phyloP scores from a whole-genome alignment of 2,797 vertebrate species.

The Propithecus deckenii region DNA sequence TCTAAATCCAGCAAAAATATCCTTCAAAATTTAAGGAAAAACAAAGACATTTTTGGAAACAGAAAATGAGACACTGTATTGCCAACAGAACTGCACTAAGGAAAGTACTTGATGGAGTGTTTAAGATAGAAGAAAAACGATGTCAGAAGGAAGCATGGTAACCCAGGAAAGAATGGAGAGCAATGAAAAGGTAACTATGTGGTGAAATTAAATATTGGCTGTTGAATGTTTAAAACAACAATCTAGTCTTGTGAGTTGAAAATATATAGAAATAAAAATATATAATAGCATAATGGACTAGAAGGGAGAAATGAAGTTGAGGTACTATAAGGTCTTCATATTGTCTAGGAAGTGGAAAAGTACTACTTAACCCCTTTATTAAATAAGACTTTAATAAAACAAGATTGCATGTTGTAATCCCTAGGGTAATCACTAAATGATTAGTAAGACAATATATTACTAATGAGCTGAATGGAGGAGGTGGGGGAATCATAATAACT shows the following conservation, averaged over 20 bases:
- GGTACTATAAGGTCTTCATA: neutral
- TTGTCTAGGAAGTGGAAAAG: neutral
- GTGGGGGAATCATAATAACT: neutral
- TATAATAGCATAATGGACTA: neutral
- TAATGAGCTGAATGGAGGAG: neutral
- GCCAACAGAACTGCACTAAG: neutral
- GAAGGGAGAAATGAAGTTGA: neutral
- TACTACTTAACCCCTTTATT: neutral
- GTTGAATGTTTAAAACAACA: neutral
- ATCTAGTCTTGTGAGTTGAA: neutral
- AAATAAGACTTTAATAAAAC: neutral
- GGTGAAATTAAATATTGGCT: neutral
- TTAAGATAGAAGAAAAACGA: neutral
- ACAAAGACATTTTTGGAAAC: neutral
- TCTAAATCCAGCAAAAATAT: neutral
- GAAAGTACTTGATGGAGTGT: neutral
- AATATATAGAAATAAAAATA: neutral
- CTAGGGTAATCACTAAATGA: neutral
- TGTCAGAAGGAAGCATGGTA: neutral
- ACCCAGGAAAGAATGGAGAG: neutral
- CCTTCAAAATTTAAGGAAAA: neutral
- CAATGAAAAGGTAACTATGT: neutral
- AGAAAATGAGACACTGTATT: neutral
- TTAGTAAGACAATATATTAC: neutral
- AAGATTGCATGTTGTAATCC: neutral